These are phyloP conservation scores for Petrophora chlorosata DNA, from an alignment of 2,888 invertebrate genomes.

Conservation along the genomic window DNA sequence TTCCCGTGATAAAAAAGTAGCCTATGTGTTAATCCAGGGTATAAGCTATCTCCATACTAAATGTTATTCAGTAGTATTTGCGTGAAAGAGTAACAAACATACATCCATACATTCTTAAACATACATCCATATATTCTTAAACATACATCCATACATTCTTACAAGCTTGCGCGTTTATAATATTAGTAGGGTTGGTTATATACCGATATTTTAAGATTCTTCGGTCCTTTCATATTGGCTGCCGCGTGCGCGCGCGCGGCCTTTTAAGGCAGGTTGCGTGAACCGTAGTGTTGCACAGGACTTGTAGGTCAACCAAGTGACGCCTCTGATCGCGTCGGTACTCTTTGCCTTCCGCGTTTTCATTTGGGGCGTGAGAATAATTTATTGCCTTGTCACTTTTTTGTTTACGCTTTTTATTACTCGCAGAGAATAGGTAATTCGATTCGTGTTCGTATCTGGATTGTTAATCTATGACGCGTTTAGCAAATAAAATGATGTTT, in stretches of 20 bases:
- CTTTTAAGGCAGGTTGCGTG: constrained; percentile 42
- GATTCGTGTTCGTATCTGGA: constrained; percentile 28
- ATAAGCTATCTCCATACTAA: too few relatives aligned
- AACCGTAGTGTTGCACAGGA: constrained; percentile 8
- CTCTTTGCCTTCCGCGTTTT: constrained; percentile 37
- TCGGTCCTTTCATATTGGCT: constrained; percentile 7
- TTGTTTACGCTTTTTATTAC: constrained; percentile 23
- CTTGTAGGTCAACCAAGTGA: constrained; percentile 38
- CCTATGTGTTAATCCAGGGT: too few relatives aligned
- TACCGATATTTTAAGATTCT: neutral
- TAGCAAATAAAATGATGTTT: constrained; percentile 20
- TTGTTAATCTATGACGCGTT: constrained; percentile 31
- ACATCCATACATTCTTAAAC: too few relatives aligned
- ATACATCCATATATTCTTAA: too few relatives aligned
- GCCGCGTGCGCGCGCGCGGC: constrained; percentile 29
- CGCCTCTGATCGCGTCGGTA: constrained; percentile 35
- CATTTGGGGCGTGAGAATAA: constrained; percentile 41
- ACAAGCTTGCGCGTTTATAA: neutral
- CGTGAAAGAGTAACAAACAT: too few relatives aligned
- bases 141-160: too few relatives aligned
- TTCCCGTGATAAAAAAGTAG: too few relatives aligned
- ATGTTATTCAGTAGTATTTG: too few relatives aligned
- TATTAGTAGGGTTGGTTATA: neutral
- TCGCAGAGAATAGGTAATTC: constrained; percentile 21
- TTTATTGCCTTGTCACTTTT: constrained; percentile 32